phyloP scores from a whole-genome alignment of 2,888 invertebrate species.

The Smittia sp. region DNA sequence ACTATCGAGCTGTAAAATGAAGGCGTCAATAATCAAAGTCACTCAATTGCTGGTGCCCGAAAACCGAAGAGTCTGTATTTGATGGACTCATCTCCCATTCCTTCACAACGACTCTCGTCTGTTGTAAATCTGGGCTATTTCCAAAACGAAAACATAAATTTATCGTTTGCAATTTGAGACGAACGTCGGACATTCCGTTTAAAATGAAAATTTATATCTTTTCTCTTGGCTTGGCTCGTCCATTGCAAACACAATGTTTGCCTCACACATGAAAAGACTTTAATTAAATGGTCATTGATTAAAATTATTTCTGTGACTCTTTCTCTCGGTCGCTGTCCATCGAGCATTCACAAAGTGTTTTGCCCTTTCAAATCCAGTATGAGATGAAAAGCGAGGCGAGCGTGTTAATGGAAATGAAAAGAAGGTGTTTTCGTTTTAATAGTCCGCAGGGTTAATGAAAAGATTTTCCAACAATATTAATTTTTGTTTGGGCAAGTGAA shows the following conservation, averaged over 20 bases:
- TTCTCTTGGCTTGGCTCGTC: neutral
- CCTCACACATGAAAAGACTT: slow-evolving; percentile 20
- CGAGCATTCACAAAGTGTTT: neutral
- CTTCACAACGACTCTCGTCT: neutral
- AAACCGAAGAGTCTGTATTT: slow-evolving; percentile 10
- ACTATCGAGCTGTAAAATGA: slow-evolving; percentile 21
- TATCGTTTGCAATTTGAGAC: slow-evolving; percentile 33
- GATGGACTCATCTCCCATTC: neutral
- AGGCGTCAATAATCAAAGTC: slow-evolving; percentile 40
- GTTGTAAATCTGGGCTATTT: neutral
- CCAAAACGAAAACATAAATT: neutral
- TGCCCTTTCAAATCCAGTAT: too few species aligned
- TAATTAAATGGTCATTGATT: slow-evolving; percentile 38
- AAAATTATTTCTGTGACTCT: slow-evolving; percentile 5
- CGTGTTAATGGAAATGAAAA: too few species aligned
- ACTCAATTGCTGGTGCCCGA: neutral
- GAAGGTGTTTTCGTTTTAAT: slow-evolving; percentile 17
- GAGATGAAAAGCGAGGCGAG: too few species aligned
- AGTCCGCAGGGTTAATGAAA: slow-evolving; percentile 25
- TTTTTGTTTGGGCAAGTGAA: slow-evolving; percentile 4
- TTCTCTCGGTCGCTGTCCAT: neutral
- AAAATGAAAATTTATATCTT: slow-evolving; percentile 34
- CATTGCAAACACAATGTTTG: slow-evolving; percentile 6
- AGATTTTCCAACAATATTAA: slow-evolving; percentile 11
- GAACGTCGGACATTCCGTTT: slow-evolving; percentile 8